phyloP scores from a whole-genome alignment of 2,113 vertebrate genomes.

The Chascanopsetta lugubris region DNA sequence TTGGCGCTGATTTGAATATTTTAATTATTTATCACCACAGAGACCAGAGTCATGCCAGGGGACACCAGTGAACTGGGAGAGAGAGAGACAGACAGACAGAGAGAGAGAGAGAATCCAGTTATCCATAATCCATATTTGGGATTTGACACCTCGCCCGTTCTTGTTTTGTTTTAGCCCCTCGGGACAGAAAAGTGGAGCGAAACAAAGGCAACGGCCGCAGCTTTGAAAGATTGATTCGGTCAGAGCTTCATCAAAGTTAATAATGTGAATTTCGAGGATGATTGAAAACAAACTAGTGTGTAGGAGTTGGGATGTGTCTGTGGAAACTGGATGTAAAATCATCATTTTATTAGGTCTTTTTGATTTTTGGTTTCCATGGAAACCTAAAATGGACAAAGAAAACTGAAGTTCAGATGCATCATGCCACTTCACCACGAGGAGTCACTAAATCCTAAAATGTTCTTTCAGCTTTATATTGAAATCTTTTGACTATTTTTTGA shows the following conservation, averaged over 20 bases:
- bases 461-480: too few species aligned
- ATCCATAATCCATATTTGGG: constrained; percentile 27
- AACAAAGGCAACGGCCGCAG: background rate
- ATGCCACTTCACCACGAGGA: too few species aligned
- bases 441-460: too few species aligned
- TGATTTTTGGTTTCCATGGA: too few species aligned
- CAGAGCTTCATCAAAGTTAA: background rate
- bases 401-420: too few species aligned
- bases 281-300: background rate
- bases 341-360: too few species aligned
- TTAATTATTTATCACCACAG: constrained; percentile 70
- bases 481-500: too few species aligned
- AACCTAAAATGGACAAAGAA: too few species aligned
- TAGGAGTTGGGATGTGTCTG: too few species aligned
- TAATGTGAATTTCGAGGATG: background rate
- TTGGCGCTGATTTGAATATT: constrained; percentile 74
- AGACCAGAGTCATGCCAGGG: constrained; percentile 34
- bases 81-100: constrained; percentile 16
- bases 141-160: constrained; percentile 19
- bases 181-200: constrained; percentile 4
- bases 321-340: too few species aligned
- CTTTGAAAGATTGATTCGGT: background rate
- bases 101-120: too few species aligned
- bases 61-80: constrained; percentile 34
- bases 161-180: constrained; percentile 7